A percentile compares a stretch with the other conserved stretches of the same genome.
These are phyloP conservation scores for Drosophila melanica DNA, from an alignment of 1,140 invertebrate genomes.

Conservation along the genomic window DNA sequence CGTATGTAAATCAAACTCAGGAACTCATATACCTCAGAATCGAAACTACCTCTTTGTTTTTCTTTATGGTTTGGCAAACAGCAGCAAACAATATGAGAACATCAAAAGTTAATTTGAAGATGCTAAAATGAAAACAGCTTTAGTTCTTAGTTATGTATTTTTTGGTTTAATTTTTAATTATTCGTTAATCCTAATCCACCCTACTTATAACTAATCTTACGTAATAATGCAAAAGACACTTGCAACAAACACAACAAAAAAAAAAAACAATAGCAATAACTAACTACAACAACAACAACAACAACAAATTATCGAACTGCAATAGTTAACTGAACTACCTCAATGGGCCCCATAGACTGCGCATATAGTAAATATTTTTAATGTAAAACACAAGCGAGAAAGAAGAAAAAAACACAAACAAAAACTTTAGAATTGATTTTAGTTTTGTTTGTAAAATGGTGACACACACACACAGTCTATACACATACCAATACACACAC, in stretches of 20 bases:
- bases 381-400: slow-evolving; percentile 5
- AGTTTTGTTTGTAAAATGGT: slow-evolving; percentile 72
- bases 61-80: slow-evolving; percentile 38
- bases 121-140: slow-evolving; percentile 65
- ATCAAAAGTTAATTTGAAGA: slow-evolving; percentile 66
- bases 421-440: slow-evolving; percentile 36
- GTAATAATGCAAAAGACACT: slow-evolving; percentile 51
- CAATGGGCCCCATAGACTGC: slow-evolving; percentile 79
- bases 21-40: slow-evolving; percentile 83
- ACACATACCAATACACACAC: slow-evolving; percentile 2
- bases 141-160: slow-evolving; percentile 64
- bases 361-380: slow-evolving; percentile 45
- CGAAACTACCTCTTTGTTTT: slow-evolving; percentile 72
- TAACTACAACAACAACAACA: slow-evolving; percentile 19
- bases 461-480: slow-evolving; percentile 40
- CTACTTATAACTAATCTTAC: slow-evolving; percentile 32
- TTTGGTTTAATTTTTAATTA: slow-evolving; percentile 53
- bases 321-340: slow-evolving; percentile 84
- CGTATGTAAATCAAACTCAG: slow-evolving; percentile 74
- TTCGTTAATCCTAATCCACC: slow-evolving; percentile 16
- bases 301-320: slow-evolving; percentile 68
- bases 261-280: slow-evolving; percentile 47
- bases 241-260: slow-evolving; percentile 11
- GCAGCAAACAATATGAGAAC: slow-evolving; percentile 34
- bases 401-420: slow-evolving; percentile 25